Evolutionary conservation across 2,113 vertebrate species (phyloP).

Genomic region (Scomber japonicus): DNA sequence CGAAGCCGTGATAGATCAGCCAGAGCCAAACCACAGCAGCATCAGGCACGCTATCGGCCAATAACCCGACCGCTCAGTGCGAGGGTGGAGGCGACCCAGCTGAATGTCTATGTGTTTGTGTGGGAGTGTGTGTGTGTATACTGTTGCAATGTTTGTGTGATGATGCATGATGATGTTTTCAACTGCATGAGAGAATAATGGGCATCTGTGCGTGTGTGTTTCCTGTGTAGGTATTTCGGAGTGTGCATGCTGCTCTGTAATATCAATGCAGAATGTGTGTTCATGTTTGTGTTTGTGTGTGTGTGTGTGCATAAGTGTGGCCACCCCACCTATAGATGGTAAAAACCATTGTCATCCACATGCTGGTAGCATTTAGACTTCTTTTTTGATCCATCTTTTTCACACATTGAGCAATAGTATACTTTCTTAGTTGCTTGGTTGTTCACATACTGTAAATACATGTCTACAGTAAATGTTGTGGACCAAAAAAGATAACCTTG

Average conservation of each 20-base stretch:
- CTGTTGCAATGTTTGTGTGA: conserved; percentile 57
- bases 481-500: too few species aligned
- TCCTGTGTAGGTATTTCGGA: conserved; percentile 21
- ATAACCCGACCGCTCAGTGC: conserved; percentile 30
- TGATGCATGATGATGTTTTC: conserved; percentile 65
- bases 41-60: conserved; percentile 64
- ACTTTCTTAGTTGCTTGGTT: too few species aligned
- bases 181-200: conserved; percentile 58
- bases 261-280: background rate
- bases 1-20: conserved; percentile 45
- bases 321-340: conserved; percentile 5
- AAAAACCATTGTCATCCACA: background rate
- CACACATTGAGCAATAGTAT: too few species aligned
- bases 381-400: too few species aligned
- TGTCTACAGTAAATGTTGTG: too few species aligned
- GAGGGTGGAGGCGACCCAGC: conserved; percentile 37
- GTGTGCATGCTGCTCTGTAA: conserved; percentile 8
- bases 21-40: conserved; percentile 59
- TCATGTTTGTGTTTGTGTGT: conserved; percentile 16
- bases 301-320: conserved; percentile 44
- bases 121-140: conserved; percentile 17
- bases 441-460: too few species aligned
- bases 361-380: background rate
- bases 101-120: background rate
- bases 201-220: conserved; percentile 41